phyloP scores from a whole-genome alignment of 2,797 vertebrate species.

The Lepidocolaptes lacrymiger region DNA sequence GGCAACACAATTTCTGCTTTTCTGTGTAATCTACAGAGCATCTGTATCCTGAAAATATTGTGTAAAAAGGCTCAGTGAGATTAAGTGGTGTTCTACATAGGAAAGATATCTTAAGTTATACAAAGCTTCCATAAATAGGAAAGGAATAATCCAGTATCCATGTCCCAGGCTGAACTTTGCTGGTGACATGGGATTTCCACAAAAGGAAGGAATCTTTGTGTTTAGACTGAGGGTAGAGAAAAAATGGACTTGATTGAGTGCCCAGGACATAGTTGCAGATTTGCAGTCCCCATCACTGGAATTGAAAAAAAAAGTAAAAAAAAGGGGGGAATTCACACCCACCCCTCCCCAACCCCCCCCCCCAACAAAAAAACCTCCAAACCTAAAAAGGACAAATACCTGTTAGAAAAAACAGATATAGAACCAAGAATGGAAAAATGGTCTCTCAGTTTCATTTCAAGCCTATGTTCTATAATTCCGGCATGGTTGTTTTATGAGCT shows the following conservation, averaged over 20 bases:
- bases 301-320: neutral
- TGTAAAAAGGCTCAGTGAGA: neutral
- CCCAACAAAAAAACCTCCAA: too few relatives aligned
- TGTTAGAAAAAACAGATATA: fast-evolving
- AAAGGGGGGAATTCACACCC: too few relatives aligned
- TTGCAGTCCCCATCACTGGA: fast-evolving
- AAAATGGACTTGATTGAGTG: too few relatives aligned
- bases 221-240: neutral
- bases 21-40: neutral
- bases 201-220: neutral
- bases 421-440: neutral
- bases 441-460: neutral
- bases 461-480: neutral
- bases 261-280: neutral
- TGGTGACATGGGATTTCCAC: neutral
- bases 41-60: fast-evolving
- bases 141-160: neutral
- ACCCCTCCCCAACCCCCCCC: too few relatives aligned
- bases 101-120: neutral
- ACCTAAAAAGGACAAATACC: neutral
- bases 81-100: neutral
- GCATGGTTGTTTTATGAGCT: neutral
- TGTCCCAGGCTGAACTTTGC: neutral
- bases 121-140: neutral
- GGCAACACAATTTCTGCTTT: neutral